Evolutionary conservation across 2,113 vertebrate genomes (phyloP).

Genomic region (Phylloscopus trochilus): DNA sequence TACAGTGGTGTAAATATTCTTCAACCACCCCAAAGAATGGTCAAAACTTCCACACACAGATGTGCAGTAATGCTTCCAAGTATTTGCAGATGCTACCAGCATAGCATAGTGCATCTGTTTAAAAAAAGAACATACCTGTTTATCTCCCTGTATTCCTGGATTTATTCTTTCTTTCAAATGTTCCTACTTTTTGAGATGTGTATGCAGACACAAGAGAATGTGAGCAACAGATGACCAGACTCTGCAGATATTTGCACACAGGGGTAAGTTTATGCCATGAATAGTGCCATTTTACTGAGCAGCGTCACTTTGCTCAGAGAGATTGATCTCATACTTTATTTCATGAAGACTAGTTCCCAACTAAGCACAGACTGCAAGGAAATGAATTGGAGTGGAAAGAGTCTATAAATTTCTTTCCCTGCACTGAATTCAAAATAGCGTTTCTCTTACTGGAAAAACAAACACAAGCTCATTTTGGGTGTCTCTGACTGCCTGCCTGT

Average conservation of each 20-base stretch:
- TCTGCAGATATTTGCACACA: background rate
- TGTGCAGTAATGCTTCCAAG: background rate
- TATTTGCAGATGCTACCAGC: background rate
- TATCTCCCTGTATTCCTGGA: background rate
- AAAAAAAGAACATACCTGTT: background rate
- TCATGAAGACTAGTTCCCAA: background rate
- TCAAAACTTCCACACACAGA: background rate
- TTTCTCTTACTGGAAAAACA: conserved; percentile 57
- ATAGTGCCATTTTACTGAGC: background rate
- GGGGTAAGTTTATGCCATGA: background rate
- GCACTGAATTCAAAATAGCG: conserved; percentile 46
- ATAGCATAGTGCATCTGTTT: background rate
- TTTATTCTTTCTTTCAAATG: background rate
- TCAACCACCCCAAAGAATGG: background rate
- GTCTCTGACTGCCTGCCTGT: conserved; percentile 25
- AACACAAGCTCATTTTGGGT: conserved; percentile 46
- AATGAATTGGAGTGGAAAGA: background rate
- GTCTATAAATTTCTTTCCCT: conserved; percentile 56
- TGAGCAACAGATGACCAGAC: background rate
- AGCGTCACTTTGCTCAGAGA: background rate
- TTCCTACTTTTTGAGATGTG: background rate
- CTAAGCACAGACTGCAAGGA: background rate
- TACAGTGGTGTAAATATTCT: background rate
- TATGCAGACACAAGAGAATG: background rate
- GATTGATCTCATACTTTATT: background rate